These are phyloP conservation scores for Bugula neritina DNA, from an alignment of 2,888 invertebrate genomes.

Conservation along the genomic window DNA sequence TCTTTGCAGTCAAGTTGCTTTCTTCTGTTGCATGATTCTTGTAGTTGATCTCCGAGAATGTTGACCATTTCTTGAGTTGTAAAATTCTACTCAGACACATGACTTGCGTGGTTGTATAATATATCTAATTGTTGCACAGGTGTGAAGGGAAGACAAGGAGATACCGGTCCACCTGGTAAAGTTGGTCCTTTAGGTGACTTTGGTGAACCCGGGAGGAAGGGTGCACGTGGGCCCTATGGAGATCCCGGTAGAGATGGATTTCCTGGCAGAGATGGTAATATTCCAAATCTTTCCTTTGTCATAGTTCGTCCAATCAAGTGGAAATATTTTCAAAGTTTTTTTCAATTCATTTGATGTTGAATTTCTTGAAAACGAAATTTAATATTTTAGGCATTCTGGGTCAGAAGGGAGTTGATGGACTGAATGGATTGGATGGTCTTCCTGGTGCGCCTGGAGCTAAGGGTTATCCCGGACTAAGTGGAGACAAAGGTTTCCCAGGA, in stretches of 20 bases:
- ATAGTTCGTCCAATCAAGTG: background rate
- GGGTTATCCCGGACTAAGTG: constrained; percentile 53
- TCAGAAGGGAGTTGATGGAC: constrained; percentile 33
- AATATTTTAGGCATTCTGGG: no score
- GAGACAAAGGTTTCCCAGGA: constrained; percentile 30
- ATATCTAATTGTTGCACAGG: background rate
- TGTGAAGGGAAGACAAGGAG: constrained; percentile 37
- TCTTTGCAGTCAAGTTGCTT: no score
- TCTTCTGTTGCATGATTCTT: no score
- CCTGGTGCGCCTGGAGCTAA: constrained; percentile 40
- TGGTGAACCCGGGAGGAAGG: constrained; percentile 33
- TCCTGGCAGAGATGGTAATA: background rate
- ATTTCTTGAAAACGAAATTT: no score
- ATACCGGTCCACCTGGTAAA: constrained; percentile 37
- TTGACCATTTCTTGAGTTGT: no score
- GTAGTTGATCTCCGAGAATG: no score
- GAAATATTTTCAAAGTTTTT: no score
- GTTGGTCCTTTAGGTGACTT: constrained; percentile 36
- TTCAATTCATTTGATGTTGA: no score
- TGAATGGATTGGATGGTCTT: constrained; percentile 20
- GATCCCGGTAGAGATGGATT: background rate
- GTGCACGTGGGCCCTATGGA: background rate
- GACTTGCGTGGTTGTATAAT: background rate
- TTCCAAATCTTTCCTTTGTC: background rate
- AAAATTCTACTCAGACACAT: no score